These are phyloP conservation scores for Anarsia innoxiella DNA, from an alignment of 2,888 invertebrate genomes.

Conservation along the genomic window DNA sequence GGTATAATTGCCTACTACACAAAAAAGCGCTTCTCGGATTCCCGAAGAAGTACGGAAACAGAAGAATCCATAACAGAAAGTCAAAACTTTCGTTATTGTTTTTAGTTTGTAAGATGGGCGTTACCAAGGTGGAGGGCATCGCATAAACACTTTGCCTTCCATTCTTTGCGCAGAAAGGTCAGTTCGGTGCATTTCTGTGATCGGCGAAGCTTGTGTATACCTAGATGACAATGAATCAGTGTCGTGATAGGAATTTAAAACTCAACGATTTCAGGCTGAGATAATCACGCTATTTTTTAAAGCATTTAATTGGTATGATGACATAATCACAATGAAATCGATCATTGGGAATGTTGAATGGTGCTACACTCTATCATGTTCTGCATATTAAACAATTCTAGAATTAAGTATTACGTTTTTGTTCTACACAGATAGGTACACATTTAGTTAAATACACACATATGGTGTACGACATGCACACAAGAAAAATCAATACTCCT, in stretches of 20 bases:
- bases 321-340: no score
- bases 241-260: conserved; percentile 16
- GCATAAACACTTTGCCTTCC: conserved; percentile 63
- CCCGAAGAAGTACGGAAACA: no score
- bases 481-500: no score
- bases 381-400: no score
- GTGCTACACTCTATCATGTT: no score
- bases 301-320: conserved; percentile 5
- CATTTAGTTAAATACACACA: no score
- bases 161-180: conserved; percentile 64
- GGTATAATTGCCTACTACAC: no score
- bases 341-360: no score
- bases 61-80: not conserved
- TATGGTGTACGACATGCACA: no score
- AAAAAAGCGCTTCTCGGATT: no score
- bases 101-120: conserved; percentile 72
- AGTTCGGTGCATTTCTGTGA: conserved; percentile 40
- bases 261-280: conserved; percentile 25
- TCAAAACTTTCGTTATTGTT: conserved; percentile 32
- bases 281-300: conserved; percentile 10
- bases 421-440: no score
- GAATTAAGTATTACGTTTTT: no score
- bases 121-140: conserved; percentile 71
- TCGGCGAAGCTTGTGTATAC: conserved; percentile 21
- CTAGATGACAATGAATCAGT: conserved; percentile 18